Evolutionary conservation across 2,797 vertebrate species (phyloP), one percentile per base, ranked within the genome.

Genomic region (Gobionotothen gibberifrons): DNA sequence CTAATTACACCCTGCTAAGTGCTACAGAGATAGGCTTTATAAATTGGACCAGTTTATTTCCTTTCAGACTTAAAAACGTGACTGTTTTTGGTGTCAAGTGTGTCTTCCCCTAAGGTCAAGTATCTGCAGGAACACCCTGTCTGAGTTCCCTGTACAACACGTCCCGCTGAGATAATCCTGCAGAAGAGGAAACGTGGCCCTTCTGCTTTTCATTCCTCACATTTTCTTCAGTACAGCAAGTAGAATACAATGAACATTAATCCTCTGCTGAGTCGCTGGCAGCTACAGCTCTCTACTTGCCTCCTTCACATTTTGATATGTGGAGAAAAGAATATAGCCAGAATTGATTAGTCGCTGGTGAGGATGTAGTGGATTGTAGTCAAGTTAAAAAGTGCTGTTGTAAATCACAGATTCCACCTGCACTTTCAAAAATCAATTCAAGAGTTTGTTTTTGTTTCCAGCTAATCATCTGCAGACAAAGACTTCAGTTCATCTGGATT

Each of bases 81-180:
- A 74, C 68, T 82, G 4, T 89, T 59, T 39, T 47, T 69, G 65
- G 72, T 75, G 76, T 89, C 69, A 71, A 84, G 78, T 65, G 68
- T 36, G 63, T 63, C 70, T 66, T 67, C 19, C 59, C 51, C 52
- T 51, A 19, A 86, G 85, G 86, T 89, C 87, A 89, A 89, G 83
- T 74, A 78, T 85, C 64, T 82, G 76, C 66, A 19, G 72, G 61
- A 83, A 58, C 81, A 22, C 64, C 71, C 16, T 15, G 16, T 80
- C 72, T 67, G 65, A 88, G 79, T 69, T 70, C 9, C 21, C 73
- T 14, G 51, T 15, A 36, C 79, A 76, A n/a, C 81, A 39, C 29
- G 19, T 69, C 54, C 17, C 53, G 71, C 79, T 60, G 58, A 85
- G 78, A 79, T 88, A 87, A 89, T 91, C 85, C 87, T 19, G 68